These are phyloP conservation scores for Ramphastos sulfuratus DNA, from an alignment of 2,113 vertebrate species.

Conservation along the genomic window DNA sequence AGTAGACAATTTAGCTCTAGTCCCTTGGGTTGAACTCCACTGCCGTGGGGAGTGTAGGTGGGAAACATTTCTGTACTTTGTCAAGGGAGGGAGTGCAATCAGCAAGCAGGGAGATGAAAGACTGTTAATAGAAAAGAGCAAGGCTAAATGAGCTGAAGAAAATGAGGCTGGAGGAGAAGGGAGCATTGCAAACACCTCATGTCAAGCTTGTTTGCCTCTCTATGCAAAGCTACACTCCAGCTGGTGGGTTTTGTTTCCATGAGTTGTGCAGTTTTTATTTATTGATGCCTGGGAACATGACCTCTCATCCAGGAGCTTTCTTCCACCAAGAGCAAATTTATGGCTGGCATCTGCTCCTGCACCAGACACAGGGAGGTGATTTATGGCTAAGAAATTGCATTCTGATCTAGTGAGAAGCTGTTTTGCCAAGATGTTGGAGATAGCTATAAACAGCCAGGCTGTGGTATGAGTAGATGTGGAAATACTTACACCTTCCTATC, in stretches of 20 bases:
- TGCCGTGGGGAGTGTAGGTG: not conserved
- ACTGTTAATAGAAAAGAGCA: not conserved
- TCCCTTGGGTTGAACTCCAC: not conserved
- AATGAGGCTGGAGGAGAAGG: not conserved
- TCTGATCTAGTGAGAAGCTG: slow-evolving; percentile 16
- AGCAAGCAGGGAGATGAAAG: not conserved
- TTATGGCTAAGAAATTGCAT: not conserved
- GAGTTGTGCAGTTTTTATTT: not conserved
- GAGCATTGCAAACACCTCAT: not conserved
- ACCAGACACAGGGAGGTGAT: not conserved
- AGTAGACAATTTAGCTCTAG: not conserved
- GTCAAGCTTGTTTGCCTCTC: not conserved
- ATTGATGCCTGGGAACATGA: slow-evolving; percentile 10
- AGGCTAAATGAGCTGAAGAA: not conserved
- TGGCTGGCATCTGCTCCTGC: slow-evolving; percentile 25
- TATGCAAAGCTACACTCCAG: not conserved
- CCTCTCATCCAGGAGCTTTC: slow-evolving; percentile 10
- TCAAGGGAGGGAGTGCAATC: not conserved
- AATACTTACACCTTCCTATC: not conserved
- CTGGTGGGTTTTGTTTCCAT: not conserved
- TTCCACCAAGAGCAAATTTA: slow-evolving; percentile 12
- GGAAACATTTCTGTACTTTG: not conserved
- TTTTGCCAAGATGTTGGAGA: not conserved
- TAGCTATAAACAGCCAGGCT: not conserved
- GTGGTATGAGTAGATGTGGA: not conserved